Evolutionary conservation across 2,797 vertebrate genomes (phyloP).

Genomic region (Cynodonichthys magdalenae): DNA sequence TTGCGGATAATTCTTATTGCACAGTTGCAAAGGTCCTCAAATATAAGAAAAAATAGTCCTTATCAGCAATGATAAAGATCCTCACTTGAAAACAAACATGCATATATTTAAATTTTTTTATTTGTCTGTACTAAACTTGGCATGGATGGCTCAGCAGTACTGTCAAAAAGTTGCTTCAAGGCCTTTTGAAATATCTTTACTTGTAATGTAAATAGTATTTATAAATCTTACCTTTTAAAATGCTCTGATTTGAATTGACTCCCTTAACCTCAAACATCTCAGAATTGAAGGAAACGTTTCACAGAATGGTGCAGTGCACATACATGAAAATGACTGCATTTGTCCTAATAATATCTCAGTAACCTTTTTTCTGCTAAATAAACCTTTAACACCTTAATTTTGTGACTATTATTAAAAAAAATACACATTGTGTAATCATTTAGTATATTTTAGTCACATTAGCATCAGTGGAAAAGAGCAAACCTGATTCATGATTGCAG

Average conservation of each 20-base stretch:
- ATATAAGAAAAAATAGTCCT: slow-evolving; percentile 4
- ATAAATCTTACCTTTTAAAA: too few relatives aligned
- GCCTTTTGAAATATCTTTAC: too few relatives aligned
- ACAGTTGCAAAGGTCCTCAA: not conserved
- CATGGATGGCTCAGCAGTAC: too few relatives aligned
- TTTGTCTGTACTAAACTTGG: too few relatives aligned
- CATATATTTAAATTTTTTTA: too few relatives aligned
- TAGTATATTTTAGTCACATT: slow-evolving; percentile 35
- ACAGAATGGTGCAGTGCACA: not conserved
- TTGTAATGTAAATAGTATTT: too few relatives aligned
- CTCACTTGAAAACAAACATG: too few relatives aligned
- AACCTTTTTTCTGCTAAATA: slow-evolving; percentile 30
- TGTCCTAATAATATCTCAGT: not conserved
- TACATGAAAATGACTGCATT: slow-evolving; percentile 8
- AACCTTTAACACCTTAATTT: slow-evolving; percentile 37
- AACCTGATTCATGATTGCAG: slow-evolving; percentile 39
- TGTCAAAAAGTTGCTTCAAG: too few relatives aligned
- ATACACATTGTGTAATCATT: slow-evolving; percentile 38
- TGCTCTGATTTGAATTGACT: not conserved
- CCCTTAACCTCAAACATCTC: not conserved
- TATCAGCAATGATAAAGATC: not conserved
- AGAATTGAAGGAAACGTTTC: not conserved
- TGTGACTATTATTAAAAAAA: slow-evolving; percentile 40
- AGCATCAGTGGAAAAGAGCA: slow-evolving; percentile 21
- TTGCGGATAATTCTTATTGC: not conserved